These are phyloP conservation scores for Calonectris borealis DNA, from an alignment of 2,113 vertebrate species.

Conservation along the genomic window DNA sequence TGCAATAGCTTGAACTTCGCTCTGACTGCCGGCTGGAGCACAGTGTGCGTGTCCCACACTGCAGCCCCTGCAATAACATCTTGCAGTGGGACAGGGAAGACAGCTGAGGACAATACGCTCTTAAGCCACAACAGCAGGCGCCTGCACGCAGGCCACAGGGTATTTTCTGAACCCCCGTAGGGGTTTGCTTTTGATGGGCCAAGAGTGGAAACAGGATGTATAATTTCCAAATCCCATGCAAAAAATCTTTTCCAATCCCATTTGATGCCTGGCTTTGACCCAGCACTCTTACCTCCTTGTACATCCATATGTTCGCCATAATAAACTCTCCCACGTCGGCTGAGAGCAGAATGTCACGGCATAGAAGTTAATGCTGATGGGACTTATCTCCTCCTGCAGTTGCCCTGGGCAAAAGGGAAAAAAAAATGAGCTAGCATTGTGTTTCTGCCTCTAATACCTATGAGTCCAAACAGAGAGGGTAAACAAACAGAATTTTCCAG, in stretches of 20 bases:
- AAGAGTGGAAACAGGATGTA: not conserved
- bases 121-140: not conserved
- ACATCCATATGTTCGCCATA: not conserved
- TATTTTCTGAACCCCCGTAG: not conserved
- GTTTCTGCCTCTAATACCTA: not conserved
- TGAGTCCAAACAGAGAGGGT: not conserved
- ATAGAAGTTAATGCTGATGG: not conserved
- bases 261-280: not conserved
- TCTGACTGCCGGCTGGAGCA: not conserved
- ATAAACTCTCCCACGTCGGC: not conserved
- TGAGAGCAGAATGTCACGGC: not conserved
- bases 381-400: not conserved
- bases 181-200: not conserved
- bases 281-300: not conserved
- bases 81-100: not conserved
- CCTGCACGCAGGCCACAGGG: not conserved
- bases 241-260: not conserved
- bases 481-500: not conserved
- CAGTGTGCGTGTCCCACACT: fast-evolving
- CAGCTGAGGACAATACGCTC: not conserved
- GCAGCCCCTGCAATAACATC: not conserved
- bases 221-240: not conserved
- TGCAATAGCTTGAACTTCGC: not conserved
- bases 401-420: not conserved
- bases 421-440: not conserved